A percentile compares a stretch with the other conserved stretches of the same genome.
These are phyloP conservation scores for Epinephelus malabaricus DNA, from an alignment of 2,797 vertebrate genomes.

Conservation along the genomic window DNA sequence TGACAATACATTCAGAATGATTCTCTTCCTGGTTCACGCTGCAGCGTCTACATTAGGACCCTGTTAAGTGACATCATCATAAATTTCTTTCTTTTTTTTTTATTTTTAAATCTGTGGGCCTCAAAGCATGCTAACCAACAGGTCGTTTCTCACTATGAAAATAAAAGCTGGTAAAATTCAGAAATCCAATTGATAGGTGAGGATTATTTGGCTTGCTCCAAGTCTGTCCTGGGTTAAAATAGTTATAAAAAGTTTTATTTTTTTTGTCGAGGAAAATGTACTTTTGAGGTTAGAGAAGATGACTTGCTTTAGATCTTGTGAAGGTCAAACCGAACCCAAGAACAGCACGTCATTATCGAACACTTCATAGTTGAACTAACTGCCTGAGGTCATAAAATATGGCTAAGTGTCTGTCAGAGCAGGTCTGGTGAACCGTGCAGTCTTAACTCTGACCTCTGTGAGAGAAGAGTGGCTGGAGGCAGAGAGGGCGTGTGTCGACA, in stretches of 20 bases:
- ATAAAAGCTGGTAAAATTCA: slow-evolving; percentile 70
- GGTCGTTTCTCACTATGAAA: slow-evolving; percentile 35
- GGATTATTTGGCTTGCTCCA: slow-evolving; percentile 82
- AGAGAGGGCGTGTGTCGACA: slow-evolving; percentile 59
- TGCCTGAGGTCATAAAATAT: slow-evolving; percentile 87
- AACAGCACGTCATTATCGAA: slow-evolving; percentile 68
- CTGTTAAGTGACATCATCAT: slow-evolving; percentile 80
- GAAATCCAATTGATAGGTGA: slow-evolving; percentile 80
- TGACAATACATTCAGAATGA: slow-evolving; percentile 82
- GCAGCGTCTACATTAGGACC: slow-evolving; percentile 62
- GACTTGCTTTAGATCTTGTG: slow-evolving; percentile 68
- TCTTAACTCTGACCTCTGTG: slow-evolving; percentile 80
- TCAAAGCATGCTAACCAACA: slow-evolving; percentile 48
- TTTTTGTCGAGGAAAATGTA: slow-evolving; percentile 67
- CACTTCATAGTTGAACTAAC: slow-evolving; percentile 74
- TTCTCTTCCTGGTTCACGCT: slow-evolving; percentile 55
- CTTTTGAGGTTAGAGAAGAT: slow-evolving; percentile 81
- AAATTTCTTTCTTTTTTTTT: slow-evolving; percentile 43
- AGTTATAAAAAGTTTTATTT: slow-evolving; percentile 72
- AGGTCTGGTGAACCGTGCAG: slow-evolving; percentile 66
- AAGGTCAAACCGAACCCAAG: slow-evolving; percentile 69
- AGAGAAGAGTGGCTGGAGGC: slow-evolving; percentile 76
- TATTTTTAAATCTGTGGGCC: slow-evolving; percentile 31
- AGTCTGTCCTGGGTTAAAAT: slow-evolving; percentile 81
- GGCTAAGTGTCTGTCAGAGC: slow-evolving; percentile 84